Conservation (phyloP, 2,113 vertebrate species). For the Caloenas nicobarica region DNA sequence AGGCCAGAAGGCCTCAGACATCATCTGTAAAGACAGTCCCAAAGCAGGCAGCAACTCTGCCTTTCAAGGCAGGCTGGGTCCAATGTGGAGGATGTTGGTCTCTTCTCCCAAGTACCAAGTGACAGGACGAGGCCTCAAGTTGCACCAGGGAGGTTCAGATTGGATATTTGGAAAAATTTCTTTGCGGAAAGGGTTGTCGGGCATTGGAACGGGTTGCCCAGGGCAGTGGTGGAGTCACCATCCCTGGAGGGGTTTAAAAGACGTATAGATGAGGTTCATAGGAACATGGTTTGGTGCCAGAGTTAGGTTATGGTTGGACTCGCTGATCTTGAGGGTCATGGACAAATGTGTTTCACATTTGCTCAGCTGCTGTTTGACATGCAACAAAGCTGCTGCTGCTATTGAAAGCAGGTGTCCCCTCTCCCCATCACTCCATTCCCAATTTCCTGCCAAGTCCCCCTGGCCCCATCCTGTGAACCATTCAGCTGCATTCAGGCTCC, state of each 20-base stretch:
- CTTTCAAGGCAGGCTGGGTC: not conserved
- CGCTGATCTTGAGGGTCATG: not conserved
- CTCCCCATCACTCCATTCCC: not conserved
- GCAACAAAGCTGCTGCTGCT: not conserved
- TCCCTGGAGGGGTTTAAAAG: no score
- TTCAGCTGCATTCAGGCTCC: not conserved
- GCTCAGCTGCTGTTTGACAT: not conserved
- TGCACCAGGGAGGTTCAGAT: no score
- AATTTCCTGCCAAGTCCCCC: not conserved
- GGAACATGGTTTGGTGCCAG: no score
- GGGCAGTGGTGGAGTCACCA: no score
- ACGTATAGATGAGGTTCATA: no score
- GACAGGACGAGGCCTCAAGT: no score
- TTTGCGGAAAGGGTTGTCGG: no score
- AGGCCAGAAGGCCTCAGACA: not conserved
- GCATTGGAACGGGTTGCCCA: no score
- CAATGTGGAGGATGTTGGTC: not conserved
- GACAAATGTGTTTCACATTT: not conserved
- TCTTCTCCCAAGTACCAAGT: no score
- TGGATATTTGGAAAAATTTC: no score
- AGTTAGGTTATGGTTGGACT: no score
- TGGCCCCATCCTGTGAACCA: not conserved
- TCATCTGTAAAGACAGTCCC: no score
- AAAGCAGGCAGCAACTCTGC: not conserved
- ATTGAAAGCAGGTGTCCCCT: not conserved